Percentiles rank a stretch among this genome's conserved stretches.
These are phyloP conservation scores for Neolamprologus toae DNA, from an alignment of 2,113 vertebrate genomes.

Conservation along the genomic window DNA sequence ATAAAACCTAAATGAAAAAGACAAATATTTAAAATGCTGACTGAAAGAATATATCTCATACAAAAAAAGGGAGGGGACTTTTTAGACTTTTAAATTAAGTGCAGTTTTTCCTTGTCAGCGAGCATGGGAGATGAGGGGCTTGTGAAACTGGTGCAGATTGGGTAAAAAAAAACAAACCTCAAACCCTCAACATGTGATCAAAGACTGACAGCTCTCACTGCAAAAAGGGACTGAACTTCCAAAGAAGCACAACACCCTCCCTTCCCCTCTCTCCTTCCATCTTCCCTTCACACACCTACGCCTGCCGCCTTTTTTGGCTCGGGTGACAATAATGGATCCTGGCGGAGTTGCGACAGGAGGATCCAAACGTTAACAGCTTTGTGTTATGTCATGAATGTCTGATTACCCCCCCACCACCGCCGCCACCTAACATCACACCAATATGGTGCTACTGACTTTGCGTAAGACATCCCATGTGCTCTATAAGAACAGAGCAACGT, in stretches of 20 bases:
- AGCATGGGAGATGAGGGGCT: constrained; percentile 23
- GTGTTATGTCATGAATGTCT: constrained; percentile 24
- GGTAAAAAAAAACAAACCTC: background rate
- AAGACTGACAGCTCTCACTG: constrained; percentile 33
- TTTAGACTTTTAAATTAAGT: constrained; percentile 38
- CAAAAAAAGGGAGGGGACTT: constrained; percentile 19
- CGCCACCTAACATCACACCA: background rate
- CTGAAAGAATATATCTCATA: constrained; percentile 49
- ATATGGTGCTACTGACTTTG: background rate
- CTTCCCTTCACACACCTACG: constrained; percentile 35
- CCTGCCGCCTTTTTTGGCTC: background rate
- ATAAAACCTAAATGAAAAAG: background rate
- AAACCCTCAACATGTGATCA: constrained; percentile 42
- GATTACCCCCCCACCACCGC: background rate
- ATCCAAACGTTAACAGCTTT: constrained; percentile 14
- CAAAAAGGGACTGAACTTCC: background rate
- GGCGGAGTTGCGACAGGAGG: constrained; percentile 1
- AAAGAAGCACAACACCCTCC: constrained; percentile 5
- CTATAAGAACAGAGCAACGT: background rate
- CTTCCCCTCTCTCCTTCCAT: background rate
- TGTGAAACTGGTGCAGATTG: constrained; percentile 42
- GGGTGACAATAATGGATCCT: constrained; percentile 37
- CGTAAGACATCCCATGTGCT: background rate
- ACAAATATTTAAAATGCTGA: constrained; percentile 40
- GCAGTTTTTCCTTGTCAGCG: constrained; percentile 44